Evolutionary conservation across 2,888 invertebrate species (phyloP).

Genomic region (Celastrina argiolus): DNA sequence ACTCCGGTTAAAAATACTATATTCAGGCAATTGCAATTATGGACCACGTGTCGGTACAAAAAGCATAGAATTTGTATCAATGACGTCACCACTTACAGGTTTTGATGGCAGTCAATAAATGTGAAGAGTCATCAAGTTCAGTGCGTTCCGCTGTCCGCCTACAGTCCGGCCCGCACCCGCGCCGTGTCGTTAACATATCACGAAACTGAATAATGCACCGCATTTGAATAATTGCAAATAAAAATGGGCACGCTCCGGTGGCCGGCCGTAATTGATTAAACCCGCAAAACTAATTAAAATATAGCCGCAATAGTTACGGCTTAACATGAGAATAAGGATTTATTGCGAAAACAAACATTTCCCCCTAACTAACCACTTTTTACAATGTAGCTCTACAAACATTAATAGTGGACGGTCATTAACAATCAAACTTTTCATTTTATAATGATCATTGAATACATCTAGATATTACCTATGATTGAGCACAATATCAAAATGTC

Average conservation of each 20-base stretch:
- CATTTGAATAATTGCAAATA: conserved; percentile 32
- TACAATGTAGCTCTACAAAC: background rate
- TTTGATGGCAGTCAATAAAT: background rate
- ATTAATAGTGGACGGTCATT: background rate
- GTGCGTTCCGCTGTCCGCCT: conserved; percentile 25
- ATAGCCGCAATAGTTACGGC: background rate
- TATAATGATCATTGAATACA: background rate
- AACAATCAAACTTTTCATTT: background rate
- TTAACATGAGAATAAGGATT: background rate
- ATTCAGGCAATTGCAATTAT: no score
- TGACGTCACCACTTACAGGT: background rate
- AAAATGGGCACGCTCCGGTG: conserved; percentile 26
- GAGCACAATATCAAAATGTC: background rate
- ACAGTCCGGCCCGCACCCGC: conserved; percentile 24
- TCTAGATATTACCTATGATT: background rate
- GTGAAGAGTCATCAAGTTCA: background rate
- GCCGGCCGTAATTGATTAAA: conserved; percentile 12
- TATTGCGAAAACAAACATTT: conserved; percentile 8
- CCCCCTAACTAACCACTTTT: background rate
- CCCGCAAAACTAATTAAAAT: conserved; percentile 17
- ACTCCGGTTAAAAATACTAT: no score
- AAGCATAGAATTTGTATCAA: background rate
- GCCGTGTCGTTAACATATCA: conserved; percentile 28
- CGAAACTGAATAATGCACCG: conserved; percentile 22
- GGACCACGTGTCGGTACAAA: background rate